Evolutionary conservation across 2,797 vertebrate genomes (phyloP).

Genomic region (Taenioides sp.): DNA sequence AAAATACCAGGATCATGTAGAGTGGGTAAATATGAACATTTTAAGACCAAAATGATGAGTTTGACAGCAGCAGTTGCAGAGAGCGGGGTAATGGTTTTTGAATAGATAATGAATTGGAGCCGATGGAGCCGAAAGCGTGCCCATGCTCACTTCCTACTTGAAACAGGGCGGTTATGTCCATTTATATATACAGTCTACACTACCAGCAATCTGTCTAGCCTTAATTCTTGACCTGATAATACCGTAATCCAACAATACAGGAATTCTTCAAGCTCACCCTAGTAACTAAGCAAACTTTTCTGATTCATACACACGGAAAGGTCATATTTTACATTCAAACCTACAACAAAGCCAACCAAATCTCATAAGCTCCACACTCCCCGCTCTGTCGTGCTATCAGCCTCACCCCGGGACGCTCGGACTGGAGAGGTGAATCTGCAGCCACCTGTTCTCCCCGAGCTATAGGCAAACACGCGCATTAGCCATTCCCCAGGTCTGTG

Average conservation of each 20-base stretch:
- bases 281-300: background rate
- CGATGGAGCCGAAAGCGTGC: too few species aligned
- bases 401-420: slow-evolving; percentile 33
- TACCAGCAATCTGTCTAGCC: too few species aligned
- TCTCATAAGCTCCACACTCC: slow-evolving; percentile 8
- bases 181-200: too few species aligned
- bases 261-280: background rate
- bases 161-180: too few species aligned
- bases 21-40: too few species aligned
- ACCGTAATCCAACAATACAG: background rate
- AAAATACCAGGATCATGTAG: too few species aligned
- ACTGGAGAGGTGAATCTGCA: slow-evolving; percentile 44
- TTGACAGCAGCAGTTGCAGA: too few species aligned
- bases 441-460: slow-evolving; percentile 40
- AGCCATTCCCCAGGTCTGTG: slow-evolving; percentile 45
- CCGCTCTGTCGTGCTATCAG: slow-evolving; percentile 27
- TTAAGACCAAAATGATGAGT: too few species aligned
- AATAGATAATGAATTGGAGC: too few species aligned
- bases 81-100: too few species aligned
- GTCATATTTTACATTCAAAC: slow-evolving; percentile 45
- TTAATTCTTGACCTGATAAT: too few species aligned
- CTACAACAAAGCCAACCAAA: slow-evolving; percentile 13
- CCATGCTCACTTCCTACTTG: too few species aligned
- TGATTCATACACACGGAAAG: slow-evolving; percentile 6
- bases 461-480: slow-evolving; percentile 51